Evolutionary conservation across 2,888 invertebrate genomes (phyloP).

Genomic region (Strigamia crassipes): DNA sequence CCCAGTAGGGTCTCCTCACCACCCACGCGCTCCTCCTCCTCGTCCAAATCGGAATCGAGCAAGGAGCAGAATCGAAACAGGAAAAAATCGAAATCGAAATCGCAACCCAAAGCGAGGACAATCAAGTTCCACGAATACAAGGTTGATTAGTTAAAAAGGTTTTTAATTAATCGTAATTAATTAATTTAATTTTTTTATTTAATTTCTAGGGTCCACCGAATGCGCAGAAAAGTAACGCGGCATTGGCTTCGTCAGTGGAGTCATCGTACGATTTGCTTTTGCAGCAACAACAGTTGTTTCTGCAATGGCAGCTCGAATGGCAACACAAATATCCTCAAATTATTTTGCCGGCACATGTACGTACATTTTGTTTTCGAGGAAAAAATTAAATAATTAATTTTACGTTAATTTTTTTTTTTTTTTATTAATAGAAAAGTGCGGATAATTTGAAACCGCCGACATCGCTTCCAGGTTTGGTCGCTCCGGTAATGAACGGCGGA

Average conservation of each 20-base stretch:
- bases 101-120: slow-evolving; percentile 78
- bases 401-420: slow-evolving; percentile 14
- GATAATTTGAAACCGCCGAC: slow-evolving; percentile 49
- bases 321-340: slow-evolving; percentile 83
- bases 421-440: slow-evolving; percentile 46
- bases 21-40: slow-evolving; percentile 49
- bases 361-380: background rate
- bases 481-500: background rate
- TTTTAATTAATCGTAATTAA: background rate
- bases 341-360: slow-evolving; percentile 71
- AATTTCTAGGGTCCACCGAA: slow-evolving; percentile 76
- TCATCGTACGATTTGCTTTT: slow-evolving; percentile 88
- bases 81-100: slow-evolving; percentile 81
- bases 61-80: slow-evolving; percentile 70
- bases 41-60: slow-evolving; percentile 50
- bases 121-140: slow-evolving; percentile 98
- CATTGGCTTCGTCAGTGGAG: slow-evolving; percentile 63
- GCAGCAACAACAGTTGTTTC: slow-evolving; percentile 90
- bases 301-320: slow-evolving; percentile 82
- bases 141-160: slow-evolving; percentile 57
- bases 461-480: slow-evolving; percentile 32
- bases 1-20: slow-evolving; percentile 53
- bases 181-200: background rate
- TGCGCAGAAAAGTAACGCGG: slow-evolving; percentile 69
- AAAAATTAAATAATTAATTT: background rate